Evolutionary conservation across 2,888 invertebrate species (phyloP), one percentile per base, ranked within the genome.

Genomic region (Cyclophora albipunctata): DNA sequence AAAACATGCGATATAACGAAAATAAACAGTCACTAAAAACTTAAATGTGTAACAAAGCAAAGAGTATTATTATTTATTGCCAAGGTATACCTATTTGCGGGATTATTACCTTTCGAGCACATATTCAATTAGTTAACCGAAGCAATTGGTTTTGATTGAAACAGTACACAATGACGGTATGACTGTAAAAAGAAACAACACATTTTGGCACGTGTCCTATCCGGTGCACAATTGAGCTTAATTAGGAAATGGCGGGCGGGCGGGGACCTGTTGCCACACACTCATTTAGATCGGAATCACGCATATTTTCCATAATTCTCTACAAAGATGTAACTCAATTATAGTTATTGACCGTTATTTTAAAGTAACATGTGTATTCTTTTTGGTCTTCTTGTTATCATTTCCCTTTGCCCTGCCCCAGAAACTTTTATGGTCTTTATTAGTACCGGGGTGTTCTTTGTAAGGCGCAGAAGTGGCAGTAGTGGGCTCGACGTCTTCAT

Each of bases 171-270:
- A 74, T 78, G 78, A 77, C 71, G 68, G 67, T 66, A 73, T 73
- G 67, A 57, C 71, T 68, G 70, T 73, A 73, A 74, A 78, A 77
- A 81, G 78, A 79, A 71, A 72, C 73, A 71, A 74, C 70, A 79
- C 74, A 81, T 86, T 87, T 87, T 83, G 86, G 86, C 87, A 84
- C 87, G 87, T 86, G 87, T 78, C 73, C 78, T 79, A 78, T 86
- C 86, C 87, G 86, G 84, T 84, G 71, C 59, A 73, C 85, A 88
- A 88, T 88, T 88, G 87, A 65, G 65, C 77, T 81, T 87, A 88
- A 88, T 88, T 85, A 88, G 87, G 87, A 88, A 87, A 84, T 81
- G 73, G 79, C 84, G 69, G 78, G 69, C 75, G 72, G 72, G 78
- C 69, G 68, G 69, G 67, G 69, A 68, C 69, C 67, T 69, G 67